Evolutionary conservation across 2,888 invertebrate genomes (phyloP).

Genomic region (Sialis fuliginosa): DNA sequence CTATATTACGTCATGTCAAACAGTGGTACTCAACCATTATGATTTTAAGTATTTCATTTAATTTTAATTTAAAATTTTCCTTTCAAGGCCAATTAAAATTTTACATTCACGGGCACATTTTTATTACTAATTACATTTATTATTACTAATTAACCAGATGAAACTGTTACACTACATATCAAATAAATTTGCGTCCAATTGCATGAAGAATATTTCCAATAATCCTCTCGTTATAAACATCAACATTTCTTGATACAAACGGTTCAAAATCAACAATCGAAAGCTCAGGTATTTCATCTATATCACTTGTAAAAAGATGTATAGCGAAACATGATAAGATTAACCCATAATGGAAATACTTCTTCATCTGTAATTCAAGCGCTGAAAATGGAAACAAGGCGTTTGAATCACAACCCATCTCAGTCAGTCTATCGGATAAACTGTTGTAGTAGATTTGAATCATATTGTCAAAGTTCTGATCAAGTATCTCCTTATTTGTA

Average conservation of each 20-base stretch:
- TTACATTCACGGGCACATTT: no score
- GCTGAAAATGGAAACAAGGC: conserved; percentile 16
- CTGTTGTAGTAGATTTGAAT: conserved; percentile 18
- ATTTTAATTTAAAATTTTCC: no score
- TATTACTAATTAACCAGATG: no score
- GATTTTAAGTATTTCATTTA: no score
- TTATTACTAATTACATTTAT: no score
- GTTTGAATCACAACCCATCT: conserved; percentile 14
- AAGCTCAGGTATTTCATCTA: conserved; percentile 12
- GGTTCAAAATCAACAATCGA: neutral
- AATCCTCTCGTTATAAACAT: neutral
- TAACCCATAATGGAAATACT: conserved; percentile 15
- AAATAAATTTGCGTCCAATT: neutral
- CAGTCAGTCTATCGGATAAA: conserved; percentile 12
- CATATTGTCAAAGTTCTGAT: conserved; percentile 15
- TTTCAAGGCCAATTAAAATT: no score
- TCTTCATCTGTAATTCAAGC: conserved; percentile 15
- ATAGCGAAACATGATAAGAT: conserved; percentile 13
- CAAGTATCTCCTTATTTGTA: conserved; percentile 15
- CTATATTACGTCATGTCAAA: no score
- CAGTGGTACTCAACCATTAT: no score
- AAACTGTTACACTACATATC: no score
- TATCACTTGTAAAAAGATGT: conserved; percentile 14
- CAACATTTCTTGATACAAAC: conserved; percentile 8
- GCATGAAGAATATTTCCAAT: neutral